Evolutionary conservation across 2,797 vertebrate species (phyloP).

Genomic region (Florisuga fusca): DNA sequence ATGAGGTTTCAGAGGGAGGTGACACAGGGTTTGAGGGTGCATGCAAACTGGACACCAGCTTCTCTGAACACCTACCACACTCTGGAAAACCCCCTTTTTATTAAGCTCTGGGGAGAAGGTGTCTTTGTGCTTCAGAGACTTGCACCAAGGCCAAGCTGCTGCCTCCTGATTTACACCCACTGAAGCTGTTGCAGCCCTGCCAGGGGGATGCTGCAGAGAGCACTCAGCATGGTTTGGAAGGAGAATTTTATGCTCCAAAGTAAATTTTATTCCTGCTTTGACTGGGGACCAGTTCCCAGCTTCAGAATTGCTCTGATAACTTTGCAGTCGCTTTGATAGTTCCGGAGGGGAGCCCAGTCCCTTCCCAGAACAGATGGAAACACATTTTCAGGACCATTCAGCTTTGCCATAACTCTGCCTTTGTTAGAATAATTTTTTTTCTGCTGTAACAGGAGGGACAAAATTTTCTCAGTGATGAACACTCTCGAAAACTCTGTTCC

Average conservation of each 20-base stretch:
- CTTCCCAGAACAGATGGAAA: constrained; percentile 56
- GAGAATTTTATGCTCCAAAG: neutral
- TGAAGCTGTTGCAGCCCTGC: neutral
- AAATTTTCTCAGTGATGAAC: neutral
- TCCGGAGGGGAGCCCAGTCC: constrained; percentile 1
- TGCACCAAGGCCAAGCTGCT: neutral
- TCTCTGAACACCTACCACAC: accelerated
- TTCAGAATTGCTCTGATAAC: constrained; percentile 35
- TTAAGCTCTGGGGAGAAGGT: accelerated
- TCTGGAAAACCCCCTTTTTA: accelerated
- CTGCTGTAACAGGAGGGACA: neutral
- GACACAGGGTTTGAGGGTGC: neutral
- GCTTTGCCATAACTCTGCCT: neutral
- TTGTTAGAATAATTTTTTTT: neutral
- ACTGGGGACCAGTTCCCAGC: neutral
- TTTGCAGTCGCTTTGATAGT: neutral
- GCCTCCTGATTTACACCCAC: accelerated
- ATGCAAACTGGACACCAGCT: neutral
- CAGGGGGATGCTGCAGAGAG: neutral
- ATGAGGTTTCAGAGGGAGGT: accelerated
- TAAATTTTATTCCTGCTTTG: neutral
- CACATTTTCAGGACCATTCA: neutral
- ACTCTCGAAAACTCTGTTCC: neutral
- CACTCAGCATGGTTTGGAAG: neutral
- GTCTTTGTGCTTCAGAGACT: neutral